A percentile compares a stretch with the other conserved stretches of the same genome.
These are phyloP conservation scores for Hypomecis punctinalis DNA, from an alignment of 2,888 invertebrate species.

Conservation along the genomic window DNA sequence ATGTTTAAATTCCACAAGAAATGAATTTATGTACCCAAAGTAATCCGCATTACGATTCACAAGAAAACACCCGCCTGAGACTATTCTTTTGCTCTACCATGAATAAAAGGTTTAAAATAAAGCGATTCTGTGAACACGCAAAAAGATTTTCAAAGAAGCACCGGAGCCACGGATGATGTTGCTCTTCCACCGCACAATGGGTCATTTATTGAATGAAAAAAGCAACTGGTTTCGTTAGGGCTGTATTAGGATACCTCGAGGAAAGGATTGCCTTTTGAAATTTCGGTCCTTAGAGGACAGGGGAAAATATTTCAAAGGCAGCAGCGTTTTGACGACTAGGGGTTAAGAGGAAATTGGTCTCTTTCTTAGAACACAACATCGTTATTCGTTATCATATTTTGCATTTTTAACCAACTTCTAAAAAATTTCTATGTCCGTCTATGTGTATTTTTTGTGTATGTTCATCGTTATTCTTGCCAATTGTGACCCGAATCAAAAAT, in stretches of 20 bases:
- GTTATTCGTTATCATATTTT: background rate
- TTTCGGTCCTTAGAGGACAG: background rate
- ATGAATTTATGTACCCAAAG: too few relatives aligned
- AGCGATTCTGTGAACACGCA: slow-evolving; percentile 7
- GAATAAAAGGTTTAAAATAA: slow-evolving; percentile 13
- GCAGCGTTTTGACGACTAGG: background rate
- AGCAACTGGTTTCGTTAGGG: slow-evolving; percentile 17
- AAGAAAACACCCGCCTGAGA: background rate
- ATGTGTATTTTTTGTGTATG: too few relatives aligned
- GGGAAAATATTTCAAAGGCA: slow-evolving; percentile 12
- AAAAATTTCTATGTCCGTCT: too few relatives aligned
- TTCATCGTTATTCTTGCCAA: too few relatives aligned
- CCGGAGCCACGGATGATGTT: slow-evolving; percentile 8
- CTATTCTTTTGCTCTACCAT: slow-evolving; percentile 9
- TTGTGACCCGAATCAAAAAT: too few relatives aligned
- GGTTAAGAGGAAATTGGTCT: background rate
- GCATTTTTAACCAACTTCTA: too few relatives aligned
- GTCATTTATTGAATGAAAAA: slow-evolving; percentile 20
- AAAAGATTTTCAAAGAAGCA: slow-evolving; percentile 15
- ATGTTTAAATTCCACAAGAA: too few relatives aligned
- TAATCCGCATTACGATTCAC: background rate
- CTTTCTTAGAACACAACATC: background rate
- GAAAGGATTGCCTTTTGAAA: slow-evolving; percentile 14
- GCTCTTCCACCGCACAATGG: slow-evolving; percentile 15
- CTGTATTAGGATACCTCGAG: slow-evolving; percentile 7